phyloP scores from a whole-genome alignment of 2,113 vertebrate genomes.

The Clarias batrachus region DNA sequence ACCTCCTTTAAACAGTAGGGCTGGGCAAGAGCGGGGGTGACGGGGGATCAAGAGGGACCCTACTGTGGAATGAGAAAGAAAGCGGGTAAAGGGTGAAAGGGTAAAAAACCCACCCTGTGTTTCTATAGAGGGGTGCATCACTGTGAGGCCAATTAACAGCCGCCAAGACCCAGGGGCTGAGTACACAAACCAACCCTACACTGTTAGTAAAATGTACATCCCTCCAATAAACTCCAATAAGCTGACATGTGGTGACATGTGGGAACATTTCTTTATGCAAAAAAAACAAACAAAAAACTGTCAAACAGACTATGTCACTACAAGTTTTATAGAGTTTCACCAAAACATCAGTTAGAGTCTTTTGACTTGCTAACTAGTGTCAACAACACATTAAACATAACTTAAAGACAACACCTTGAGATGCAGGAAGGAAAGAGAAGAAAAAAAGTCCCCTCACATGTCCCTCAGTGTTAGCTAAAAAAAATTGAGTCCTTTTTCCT shows the following conservation, averaged over 20 bases:
- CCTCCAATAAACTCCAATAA: not conserved
- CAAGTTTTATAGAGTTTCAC: not conserved
- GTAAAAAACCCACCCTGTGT: slow-evolving; percentile 42
- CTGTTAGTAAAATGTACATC: not conserved
- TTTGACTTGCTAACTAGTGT: slow-evolving; percentile 24
- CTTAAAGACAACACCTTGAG: slow-evolving; percentile 1
- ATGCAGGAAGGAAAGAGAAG: not conserved
- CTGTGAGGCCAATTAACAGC: slow-evolving; percentile 57
- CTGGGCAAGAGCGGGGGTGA: slow-evolving; percentile 19
- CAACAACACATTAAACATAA: slow-evolving; percentile 18
- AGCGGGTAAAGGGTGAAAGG: slow-evolving; percentile 35
- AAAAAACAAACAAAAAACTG: not conserved
- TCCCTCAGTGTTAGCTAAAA: slow-evolving; percentile 11
- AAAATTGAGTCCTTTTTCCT: slow-evolving; percentile 19
- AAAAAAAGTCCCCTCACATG: slow-evolving; percentile 21
- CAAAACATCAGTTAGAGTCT: not conserved
- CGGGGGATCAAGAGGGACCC: slow-evolving; percentile 46
- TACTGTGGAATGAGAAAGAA: slow-evolving; percentile 37
- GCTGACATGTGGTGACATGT: not conserved
- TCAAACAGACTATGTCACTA: not conserved
- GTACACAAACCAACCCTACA: slow-evolving; percentile 46
- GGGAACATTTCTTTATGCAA: not conserved
- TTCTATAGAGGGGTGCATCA: slow-evolving; percentile 48
- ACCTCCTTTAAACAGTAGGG: slow-evolving; percentile 33
- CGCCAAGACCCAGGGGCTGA: slow-evolving; percentile 45